Conservation (phyloP, 1,140 invertebrate species). For the Platyscapa corneri region DNA sequence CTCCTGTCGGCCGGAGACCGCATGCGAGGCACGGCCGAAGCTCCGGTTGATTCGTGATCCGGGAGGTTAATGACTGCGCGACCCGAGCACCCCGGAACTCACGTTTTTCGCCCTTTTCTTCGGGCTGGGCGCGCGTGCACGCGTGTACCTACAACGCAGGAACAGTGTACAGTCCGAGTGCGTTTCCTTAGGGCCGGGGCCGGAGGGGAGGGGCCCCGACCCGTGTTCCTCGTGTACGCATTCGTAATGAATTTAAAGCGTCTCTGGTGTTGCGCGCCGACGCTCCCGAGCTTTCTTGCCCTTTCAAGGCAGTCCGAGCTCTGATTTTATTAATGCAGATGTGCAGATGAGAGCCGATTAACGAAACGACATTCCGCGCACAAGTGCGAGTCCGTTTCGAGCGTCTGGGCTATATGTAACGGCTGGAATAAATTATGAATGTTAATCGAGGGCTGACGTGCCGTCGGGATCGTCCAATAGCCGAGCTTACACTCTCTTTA, state of each 20-base stretch:
- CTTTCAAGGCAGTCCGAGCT: too few relatives aligned
- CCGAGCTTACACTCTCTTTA: neutral
- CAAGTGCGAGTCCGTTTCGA: neutral
- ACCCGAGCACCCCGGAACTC: slow-evolving; percentile 24
- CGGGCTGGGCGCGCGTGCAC: neutral
- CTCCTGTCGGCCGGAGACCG: neutral
- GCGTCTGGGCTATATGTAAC: neutral
- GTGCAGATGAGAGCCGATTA: too few relatives aligned
- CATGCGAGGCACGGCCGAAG: slow-evolving; percentile 30
- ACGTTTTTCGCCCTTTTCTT: slow-evolving; percentile 41
- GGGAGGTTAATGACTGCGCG: slow-evolving; percentile 38
- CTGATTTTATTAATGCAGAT: too few relatives aligned
- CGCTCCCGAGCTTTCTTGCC: too few relatives aligned
- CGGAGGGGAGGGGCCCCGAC: neutral
- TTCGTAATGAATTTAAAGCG: neutral
- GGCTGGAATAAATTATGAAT: slow-evolving; percentile 3
- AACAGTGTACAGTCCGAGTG: slow-evolving; percentile 13
- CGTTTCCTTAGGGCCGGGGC: slow-evolving; percentile 17
- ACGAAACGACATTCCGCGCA: neutral
- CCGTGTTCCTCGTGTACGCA: neutral
- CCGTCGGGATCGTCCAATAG: neutral
- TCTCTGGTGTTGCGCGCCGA: too few relatives aligned
- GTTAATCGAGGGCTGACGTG: neutral
- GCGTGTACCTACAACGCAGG: neutral
- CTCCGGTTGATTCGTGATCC: slow-evolving; percentile 41